phyloP scores from a whole-genome alignment of 30 jellyfish, hydroid and myxozoan species.

The Aurelia aurita complex sp. Pacific region DNA sequence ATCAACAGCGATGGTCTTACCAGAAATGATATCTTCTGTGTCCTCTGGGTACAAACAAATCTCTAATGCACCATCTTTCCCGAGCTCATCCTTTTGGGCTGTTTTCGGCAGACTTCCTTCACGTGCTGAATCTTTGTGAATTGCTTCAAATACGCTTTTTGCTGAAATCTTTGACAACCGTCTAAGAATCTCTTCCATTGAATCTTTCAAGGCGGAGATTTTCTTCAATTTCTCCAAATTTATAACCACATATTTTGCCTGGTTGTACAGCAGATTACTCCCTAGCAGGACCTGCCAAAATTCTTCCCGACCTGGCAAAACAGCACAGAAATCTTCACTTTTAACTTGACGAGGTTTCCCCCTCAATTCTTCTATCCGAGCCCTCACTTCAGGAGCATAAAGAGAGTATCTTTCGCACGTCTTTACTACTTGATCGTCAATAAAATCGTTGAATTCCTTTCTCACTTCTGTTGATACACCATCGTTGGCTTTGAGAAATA shows the following conservation, averaged over 20 bases:
- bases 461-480: background rate
- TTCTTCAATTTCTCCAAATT: constrained; percentile 1
- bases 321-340: constrained; percentile 1
- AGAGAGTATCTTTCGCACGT: constrained; percentile 1
- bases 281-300: constrained; percentile 13
- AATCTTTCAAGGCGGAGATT: background rate
- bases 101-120: background rate
- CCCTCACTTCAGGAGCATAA: constrained; percentile 11
- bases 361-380: background rate
- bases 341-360: background rate
- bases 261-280: background rate
- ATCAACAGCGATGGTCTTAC: background rate
- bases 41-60: constrained; percentile 7
- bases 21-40: background rate
- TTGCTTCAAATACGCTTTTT: background rate
- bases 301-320: constrained; percentile 47
- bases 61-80: background rate
- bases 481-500: background rate
- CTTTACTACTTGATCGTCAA: background rate
- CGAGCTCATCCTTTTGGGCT: background rate
- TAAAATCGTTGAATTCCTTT: background rate
- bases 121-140: background rate
- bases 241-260: constrained; percentile 2
- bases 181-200: background rate
- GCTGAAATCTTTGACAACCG: background rate